Percentiles rank a stretch among this genome's conserved stretches.
Conservation (phyloP, 2,797 vertebrate species). For the Sebastes paucispinis region DNA sequence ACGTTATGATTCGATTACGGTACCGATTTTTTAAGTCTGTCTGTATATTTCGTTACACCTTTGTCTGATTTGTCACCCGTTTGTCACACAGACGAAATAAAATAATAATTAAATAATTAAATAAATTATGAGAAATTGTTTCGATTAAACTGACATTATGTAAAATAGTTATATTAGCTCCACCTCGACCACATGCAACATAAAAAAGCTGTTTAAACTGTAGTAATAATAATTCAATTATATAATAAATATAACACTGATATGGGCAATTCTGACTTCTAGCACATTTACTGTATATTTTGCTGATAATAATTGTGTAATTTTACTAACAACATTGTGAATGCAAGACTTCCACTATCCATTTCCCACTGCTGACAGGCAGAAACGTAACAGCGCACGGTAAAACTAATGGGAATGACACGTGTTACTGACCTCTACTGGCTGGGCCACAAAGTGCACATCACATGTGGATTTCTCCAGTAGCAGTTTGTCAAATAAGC, state of each 20-base stretch:
- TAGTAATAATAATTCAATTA: not conserved
- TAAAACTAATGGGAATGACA: not conserved
- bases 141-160: not conserved
- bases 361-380: not conserved
- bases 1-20: too few relatives aligned
- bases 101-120: too few relatives aligned
- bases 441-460: conserved; percentile 23
- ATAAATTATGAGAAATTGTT: not conserved
- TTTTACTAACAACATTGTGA: not conserved
- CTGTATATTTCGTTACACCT: too few relatives aligned
- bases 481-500: not conserved
- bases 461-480: not conserved
- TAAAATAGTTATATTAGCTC: not conserved
- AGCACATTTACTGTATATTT: not conserved
- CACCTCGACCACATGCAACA: not conserved
- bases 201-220: not conserved
- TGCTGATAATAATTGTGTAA: not conserved
- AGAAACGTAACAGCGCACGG: not conserved
- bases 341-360: not conserved
- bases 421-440: conserved; percentile 61
- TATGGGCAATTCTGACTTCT: not conserved
- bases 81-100: too few relatives aligned
- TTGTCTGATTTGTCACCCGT: too few relatives aligned
- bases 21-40: too few relatives aligned
- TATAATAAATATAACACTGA: not conserved